phyloP scores from a whole-genome alignment of 2,888 invertebrate genomes.

The Toxonevra muliebris region DNA sequence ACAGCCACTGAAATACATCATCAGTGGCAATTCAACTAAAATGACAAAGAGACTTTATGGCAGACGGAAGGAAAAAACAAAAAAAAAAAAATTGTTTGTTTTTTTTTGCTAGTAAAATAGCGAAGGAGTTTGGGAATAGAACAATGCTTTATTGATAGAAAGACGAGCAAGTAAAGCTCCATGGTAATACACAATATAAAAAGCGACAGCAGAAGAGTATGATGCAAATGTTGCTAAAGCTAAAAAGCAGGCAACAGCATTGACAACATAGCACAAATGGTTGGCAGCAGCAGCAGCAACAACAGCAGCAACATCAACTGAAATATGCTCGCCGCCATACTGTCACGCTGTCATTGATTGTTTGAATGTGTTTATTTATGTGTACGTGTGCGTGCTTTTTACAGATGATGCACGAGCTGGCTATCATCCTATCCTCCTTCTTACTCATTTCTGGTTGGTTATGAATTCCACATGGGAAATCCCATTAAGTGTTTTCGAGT shows the following conservation, averaged over 20 bases:
- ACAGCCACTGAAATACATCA: constrained; percentile 35
- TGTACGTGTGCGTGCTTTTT: neutral
- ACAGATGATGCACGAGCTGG: neutral
- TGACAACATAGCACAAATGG: too few species aligned
- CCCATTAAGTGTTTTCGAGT: constrained; percentile 13
- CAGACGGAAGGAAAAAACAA: constrained; percentile 23
- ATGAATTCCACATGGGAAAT: constrained; percentile 13
- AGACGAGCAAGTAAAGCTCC: neutral
- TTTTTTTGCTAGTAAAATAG: too few species aligned
- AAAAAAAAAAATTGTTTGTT: neutral
- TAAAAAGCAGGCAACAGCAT: too few species aligned
- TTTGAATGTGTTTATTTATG: neutral
- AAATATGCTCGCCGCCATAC: too few species aligned
- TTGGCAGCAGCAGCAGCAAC: too few species aligned
- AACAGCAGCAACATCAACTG: too few species aligned
- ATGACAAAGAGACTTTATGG: constrained; percentile 33
- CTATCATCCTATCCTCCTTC: neutral
- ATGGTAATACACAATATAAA: neutral
- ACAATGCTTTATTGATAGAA: too few species aligned
- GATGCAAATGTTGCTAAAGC: neutral
- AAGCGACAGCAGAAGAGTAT: neutral
- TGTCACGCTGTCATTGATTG: constrained; percentile 1
- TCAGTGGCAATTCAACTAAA: constrained; percentile 32
- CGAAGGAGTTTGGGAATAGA: too few species aligned
- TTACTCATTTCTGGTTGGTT: too few species aligned